Conservation (phyloP, 2,113 vertebrate genomes). For the Zapornia atra region DNA sequence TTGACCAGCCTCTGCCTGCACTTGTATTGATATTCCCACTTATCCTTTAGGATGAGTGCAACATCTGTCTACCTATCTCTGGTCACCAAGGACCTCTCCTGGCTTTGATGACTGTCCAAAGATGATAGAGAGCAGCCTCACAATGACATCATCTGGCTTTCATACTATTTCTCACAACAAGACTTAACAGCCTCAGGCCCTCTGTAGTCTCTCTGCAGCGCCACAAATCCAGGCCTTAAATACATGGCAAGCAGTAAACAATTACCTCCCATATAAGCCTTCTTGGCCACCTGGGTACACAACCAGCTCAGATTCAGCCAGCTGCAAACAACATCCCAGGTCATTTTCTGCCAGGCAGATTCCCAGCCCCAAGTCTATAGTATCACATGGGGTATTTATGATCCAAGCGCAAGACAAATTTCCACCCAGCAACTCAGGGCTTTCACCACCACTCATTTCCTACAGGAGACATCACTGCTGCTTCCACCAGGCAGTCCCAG, state of each 20-base stretch:
- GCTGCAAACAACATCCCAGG: background rate
- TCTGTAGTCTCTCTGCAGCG: background rate
- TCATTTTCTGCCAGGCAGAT: fast-evolving
- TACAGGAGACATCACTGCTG: fast-evolving
- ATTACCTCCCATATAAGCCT: background rate
- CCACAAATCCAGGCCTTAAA: background rate
- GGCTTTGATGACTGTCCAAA: background rate
- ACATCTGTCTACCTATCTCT: background rate
- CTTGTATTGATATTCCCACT: background rate
- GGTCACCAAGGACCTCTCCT: background rate
- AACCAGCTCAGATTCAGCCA: fast-evolving
- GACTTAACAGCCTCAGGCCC: background rate
- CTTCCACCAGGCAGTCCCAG: background rate
- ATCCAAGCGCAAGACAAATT: background rate
- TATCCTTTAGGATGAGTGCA: fast-evolving
- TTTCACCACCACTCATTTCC: background rate
- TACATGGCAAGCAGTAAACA: background rate
- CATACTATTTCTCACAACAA: background rate
- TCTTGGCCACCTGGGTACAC: too few species aligned
- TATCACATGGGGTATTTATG: background rate
- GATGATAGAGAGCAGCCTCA: background rate
- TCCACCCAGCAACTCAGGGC: background rate
- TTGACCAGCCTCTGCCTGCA: background rate
- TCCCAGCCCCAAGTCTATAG: background rate
- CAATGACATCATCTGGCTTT: background rate